Evolutionary conservation across 2,888 invertebrate species (phyloP).

Genomic region (Pristionchus mayeri): DNA sequence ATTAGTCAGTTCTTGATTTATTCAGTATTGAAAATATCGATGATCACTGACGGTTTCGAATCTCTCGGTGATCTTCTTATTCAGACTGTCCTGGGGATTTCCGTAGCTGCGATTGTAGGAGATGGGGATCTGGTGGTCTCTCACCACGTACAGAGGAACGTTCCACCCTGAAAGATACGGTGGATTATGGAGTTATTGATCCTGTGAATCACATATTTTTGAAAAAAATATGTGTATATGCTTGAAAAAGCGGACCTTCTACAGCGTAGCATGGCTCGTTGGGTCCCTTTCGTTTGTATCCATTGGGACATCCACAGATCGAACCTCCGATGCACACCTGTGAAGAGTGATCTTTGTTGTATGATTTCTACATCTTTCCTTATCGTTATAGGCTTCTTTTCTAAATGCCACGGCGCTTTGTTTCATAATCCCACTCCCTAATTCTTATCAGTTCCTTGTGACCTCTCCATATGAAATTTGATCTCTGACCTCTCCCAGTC

Average conservation of each 20-base stretch:
- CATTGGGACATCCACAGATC: constrained; percentile 74
- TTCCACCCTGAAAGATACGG: constrained; percentile 60
- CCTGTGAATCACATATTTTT: background rate
- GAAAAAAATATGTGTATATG: background rate
- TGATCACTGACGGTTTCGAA: constrained; percentile 53
- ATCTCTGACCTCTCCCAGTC: constrained; percentile 56
- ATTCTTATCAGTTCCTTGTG: background rate
- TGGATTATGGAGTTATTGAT: too few relatives aligned
- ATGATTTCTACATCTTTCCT: background rate
- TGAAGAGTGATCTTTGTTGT: background rate
- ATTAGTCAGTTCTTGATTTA: too few relatives aligned
- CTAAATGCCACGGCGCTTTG: background rate
- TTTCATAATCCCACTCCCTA: background rate
- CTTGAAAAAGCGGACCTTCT: constrained; percentile 54
- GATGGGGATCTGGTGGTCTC: constrained; percentile 67
- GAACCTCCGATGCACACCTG: constrained; percentile 73
- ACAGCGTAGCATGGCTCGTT: constrained; percentile 71
- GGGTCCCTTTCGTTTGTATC: constrained; percentile 68
- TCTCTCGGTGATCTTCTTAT: constrained; percentile 57
- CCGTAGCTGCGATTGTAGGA: constrained; percentile 68
- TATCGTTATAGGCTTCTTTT: background rate
- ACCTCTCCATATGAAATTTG: too few relatives aligned
- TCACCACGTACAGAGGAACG: constrained; percentile 73
- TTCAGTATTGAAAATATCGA: background rate
- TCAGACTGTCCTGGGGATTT: constrained; percentile 68